Evolutionary conservation across 2,888 invertebrate species (phyloP).

Genomic region (Archips xylosteana): DNA sequence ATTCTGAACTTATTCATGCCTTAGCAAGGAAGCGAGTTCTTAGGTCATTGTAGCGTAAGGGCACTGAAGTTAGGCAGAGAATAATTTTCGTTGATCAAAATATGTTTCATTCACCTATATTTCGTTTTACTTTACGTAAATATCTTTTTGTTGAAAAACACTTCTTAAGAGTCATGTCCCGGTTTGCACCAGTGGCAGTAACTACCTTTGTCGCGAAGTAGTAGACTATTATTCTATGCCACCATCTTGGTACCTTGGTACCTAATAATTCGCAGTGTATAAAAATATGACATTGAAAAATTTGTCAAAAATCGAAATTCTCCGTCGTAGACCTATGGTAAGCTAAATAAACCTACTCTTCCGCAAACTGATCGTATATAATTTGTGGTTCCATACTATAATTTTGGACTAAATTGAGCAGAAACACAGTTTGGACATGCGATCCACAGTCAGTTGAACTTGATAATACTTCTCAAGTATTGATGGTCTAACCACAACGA

Average conservation of each 20-base stretch:
- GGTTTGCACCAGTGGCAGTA: too few species aligned
- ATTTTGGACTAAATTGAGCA: not conserved
- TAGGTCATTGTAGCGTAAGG: not conserved
- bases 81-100: not conserved
- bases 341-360: not conserved
- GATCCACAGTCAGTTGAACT: not conserved
- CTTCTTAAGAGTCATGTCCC: too few species aligned
- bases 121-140: too few species aligned
- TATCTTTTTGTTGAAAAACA: too few species aligned
- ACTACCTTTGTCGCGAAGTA: too few species aligned
- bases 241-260: too few species aligned
- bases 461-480: not conserved
- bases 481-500: not conserved
- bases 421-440: not conserved
- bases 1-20: constrained; percentile 5
- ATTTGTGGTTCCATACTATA: not conserved
- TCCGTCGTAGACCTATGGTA: not conserved
- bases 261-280: too few species aligned
- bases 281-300: too few species aligned
- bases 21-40: constrained; percentile 3
- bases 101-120: too few species aligned
- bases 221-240: too few species aligned
- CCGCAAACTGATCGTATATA: not conserved
- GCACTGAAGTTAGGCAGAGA: not conserved
- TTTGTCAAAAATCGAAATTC: not conserved